A percentile compares a stretch with the other conserved stretches of the same genome.
These are phyloP conservation scores for Onychomys torridus DNA, from an alignment of 2,797 vertebrate species.

Conservation along the genomic window DNA sequence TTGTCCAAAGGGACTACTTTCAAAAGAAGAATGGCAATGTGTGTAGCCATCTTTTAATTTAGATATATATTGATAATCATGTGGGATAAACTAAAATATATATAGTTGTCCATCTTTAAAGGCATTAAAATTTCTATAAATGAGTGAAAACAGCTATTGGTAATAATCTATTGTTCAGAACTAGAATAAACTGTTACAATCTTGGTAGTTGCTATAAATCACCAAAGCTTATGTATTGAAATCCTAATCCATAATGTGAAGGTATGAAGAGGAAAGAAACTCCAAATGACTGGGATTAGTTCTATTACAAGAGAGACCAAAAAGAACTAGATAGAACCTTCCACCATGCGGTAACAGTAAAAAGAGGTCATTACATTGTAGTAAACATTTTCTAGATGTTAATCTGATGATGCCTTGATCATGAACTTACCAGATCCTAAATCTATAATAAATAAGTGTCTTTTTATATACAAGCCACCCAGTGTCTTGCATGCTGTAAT, in stretches of 20 bases:
- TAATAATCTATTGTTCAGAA: conserved; percentile 19
- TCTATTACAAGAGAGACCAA: not conserved
- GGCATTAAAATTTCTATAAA: conserved; percentile 1
- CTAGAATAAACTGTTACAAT: not conserved
- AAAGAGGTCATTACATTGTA: not conserved
- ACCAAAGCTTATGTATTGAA: not conserved
- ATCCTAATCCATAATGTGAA: not conserved
- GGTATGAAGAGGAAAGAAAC: not conserved
- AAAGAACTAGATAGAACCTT: not conserved
- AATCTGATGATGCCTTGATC: not conserved
- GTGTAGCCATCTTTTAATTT: not conserved
- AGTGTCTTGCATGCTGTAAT: not conserved
- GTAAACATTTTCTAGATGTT: not conserved
- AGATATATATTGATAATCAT: not conserved
- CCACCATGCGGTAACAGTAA: not conserved
- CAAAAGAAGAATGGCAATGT: conserved; percentile 7
- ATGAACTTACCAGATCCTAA: not conserved
- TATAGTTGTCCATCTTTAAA: not conserved
- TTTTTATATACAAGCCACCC: not conserved
- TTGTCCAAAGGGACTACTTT: not conserved
- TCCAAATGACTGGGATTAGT: not conserved
- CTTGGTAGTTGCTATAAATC: not conserved
- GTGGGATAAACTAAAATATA: not conserved
- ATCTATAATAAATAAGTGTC: not conserved
- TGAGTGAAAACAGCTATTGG: not conserved